A percentile compares a stretch with the other conserved stretches of the same genome.
phyloP scores from a whole-genome alignment of 2,113 vertebrate species.

The Pteronura brasiliensis region DNA sequence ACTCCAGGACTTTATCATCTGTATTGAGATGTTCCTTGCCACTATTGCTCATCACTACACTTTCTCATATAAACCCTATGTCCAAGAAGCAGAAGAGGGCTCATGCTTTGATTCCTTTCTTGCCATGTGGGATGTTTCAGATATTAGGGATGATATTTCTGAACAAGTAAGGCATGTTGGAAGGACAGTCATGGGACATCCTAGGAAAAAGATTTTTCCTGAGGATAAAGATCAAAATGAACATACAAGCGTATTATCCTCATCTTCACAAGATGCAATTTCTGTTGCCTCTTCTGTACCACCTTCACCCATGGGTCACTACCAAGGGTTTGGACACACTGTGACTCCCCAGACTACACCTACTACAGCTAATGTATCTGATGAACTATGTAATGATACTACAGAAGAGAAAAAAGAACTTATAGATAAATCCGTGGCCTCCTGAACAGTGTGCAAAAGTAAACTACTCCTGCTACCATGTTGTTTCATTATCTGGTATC shows the following conservation, averaged over 20 bases:
- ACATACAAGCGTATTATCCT: conserved; percentile 93
- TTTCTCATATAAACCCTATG: conserved; percentile 97
- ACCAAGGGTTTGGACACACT: conserved; percentile 95
- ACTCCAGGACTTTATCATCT: conserved; percentile 98
- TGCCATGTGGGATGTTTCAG: conserved; percentile 99
- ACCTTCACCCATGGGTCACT: conserved; percentile 90
- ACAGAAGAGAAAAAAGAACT: conserved; percentile 78
- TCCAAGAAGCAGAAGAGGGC: conserved; percentile 95
- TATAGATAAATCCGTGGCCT: conserved; percentile 51
- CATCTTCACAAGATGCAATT: conserved; percentile 89
- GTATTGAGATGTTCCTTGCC: conserved; percentile 98
- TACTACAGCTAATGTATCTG: conserved; percentile 70
- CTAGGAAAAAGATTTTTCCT: conserved; percentile 91
- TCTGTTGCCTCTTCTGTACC: conserved; percentile 88
- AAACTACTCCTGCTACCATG: background rate
- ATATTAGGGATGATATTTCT: conserved; percentile 95
- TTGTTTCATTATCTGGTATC: background rate
- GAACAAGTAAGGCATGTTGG: conserved; percentile 98
- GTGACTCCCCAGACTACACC: conserved; percentile 89
- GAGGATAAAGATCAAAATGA: conserved; percentile 91
- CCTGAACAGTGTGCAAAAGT: conserved; percentile 29
- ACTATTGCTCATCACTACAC: conserved; percentile 98
- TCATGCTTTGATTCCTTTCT: conserved; percentile 98
- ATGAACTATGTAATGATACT: conserved; percentile 78
- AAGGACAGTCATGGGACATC: conserved; percentile 94